Evolutionary conservation across 2,888 invertebrate species (phyloP), one percentile per base, ranked within the genome.

Genomic region (Perithous albicinctus): DNA sequence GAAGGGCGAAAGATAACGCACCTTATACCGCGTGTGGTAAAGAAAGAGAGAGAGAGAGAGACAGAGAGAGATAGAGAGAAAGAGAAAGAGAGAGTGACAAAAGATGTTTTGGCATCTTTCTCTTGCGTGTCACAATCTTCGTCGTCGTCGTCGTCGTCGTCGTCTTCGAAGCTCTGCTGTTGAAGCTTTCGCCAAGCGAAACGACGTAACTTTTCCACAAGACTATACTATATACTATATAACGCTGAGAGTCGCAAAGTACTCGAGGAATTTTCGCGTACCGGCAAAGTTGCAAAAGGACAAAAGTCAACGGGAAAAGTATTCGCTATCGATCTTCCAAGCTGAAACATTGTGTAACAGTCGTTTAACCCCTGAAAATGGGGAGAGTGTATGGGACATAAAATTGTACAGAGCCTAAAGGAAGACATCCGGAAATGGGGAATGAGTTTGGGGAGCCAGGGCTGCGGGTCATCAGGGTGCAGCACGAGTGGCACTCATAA

Each of bases 1-100:
- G 80, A 87, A 77, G 84, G 78, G 46, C 80, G 69, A 79, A n/a
- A 82, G 85, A 83, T 87, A 87, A 85, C 84, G 78, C 78, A 61
- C 23, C 66, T 56, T 48, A 59, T 10, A 35, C 59, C 59, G 41
- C 54, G 69, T 67, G 56, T 41, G 43, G 18, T 2, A 32, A n/a
- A 15, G 59, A 35, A 32, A 7, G 29, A 35, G n/a, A 48, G n/a
- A 6, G 48, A 38, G 38, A 18, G 29, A 46, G 6, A 2, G 23
- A n/a, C 18, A 8, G 61, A 20, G 7, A 12, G 32, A 15, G 59
- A 6, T 4, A 29, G 35, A 54, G 51, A n/a, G 23, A n/a, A 18
- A 8, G 61, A 20, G 7, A 12, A 15, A 15, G 59, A 6, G 8
- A 29, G 35, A 54, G 51, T 12, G 61, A 56, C 5, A n/a, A 18